Conservation (phyloP, 2,113 vertebrate genomes). For the Varanus salvator region DNA sequence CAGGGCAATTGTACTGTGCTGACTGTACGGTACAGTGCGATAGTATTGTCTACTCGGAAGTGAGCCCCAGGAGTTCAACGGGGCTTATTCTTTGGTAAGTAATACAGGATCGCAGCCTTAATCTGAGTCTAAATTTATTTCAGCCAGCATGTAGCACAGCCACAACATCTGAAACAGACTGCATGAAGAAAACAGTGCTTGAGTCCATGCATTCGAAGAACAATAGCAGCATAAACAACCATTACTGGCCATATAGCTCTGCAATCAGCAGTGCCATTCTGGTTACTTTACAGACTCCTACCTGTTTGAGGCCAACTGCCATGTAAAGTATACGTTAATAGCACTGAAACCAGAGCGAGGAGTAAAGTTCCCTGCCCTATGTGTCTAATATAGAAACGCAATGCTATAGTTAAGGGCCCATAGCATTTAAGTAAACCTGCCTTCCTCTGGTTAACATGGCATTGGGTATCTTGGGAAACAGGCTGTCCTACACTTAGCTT, state of each 20-base stretch:
- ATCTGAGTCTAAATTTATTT: constrained; percentile 13
- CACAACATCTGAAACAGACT: background rate
- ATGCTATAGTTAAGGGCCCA: constrained; percentile 50
- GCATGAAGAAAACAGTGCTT: background rate
- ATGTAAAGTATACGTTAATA: constrained; percentile 56
- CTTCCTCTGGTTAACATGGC: constrained; percentile 38
- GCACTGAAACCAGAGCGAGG: constrained; percentile 41
- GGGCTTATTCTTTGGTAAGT: too few relatives aligned
- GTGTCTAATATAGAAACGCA: constrained; percentile 46
- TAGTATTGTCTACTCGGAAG: too few relatives aligned
- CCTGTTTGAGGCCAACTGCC: constrained; percentile 39
- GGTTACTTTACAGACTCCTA: constrained; percentile 39
- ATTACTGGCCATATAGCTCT: constrained; percentile 44
- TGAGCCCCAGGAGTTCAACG: too few relatives aligned
- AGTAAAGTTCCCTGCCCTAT: constrained; percentile 48
- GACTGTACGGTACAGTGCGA: too few relatives aligned
- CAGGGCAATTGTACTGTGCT: too few relatives aligned
- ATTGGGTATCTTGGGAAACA: constrained; percentile 42
- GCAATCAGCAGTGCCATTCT: constrained; percentile 15
- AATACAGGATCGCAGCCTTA: background rate
- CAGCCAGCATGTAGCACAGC: constrained; percentile 21
- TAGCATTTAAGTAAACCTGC: constrained; percentile 49
- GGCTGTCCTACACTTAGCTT: constrained; percentile 23
- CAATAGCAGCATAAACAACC: constrained; percentile 25
- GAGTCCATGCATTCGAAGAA: constrained; percentile 21